Evolutionary conservation across 2,797 vertebrate genomes (phyloP).

Genomic region (Jordanella pulchra): DNA sequence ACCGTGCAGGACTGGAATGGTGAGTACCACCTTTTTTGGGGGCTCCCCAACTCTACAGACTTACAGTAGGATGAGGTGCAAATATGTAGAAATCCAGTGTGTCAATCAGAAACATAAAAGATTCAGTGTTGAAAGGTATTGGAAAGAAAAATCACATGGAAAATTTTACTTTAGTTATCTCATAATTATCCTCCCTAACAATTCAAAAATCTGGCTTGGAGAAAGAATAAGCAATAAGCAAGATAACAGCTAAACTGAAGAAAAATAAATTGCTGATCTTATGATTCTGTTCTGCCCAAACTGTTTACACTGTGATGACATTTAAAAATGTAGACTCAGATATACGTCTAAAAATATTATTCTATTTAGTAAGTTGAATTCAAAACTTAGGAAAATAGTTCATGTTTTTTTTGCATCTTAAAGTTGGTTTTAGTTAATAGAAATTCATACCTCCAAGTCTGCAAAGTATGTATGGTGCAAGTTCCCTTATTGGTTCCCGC

Average conservation of each 20-base stretch:
- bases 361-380: not conserved
- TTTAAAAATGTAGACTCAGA: not conserved
- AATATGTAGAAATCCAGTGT: not conserved
- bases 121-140: not conserved
- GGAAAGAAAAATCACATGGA: not conserved
- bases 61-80: not conserved
- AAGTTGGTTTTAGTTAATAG: not conserved
- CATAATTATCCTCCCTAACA: not conserved
- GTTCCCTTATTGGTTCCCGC: not conserved
- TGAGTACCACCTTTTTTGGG: conserved; percentile 75
- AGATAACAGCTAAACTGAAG: not conserved
- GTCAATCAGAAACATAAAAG: not conserved
- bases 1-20: conserved; percentile 92
- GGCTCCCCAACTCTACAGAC: not conserved
- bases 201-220: not conserved
- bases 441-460: not conserved
- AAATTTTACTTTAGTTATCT: not conserved
- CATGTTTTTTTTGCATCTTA: not conserved
- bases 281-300: not conserved
- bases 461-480: not conserved
- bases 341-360: not conserved
- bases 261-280: not conserved
- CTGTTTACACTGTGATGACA: not conserved
- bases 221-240: not conserved
- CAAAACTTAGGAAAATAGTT: not conserved